Evolutionary conservation across 2,888 invertebrate species (phyloP), one percentile per base, ranked within the genome.

Genomic region (Cantharis lateralis): DNA sequence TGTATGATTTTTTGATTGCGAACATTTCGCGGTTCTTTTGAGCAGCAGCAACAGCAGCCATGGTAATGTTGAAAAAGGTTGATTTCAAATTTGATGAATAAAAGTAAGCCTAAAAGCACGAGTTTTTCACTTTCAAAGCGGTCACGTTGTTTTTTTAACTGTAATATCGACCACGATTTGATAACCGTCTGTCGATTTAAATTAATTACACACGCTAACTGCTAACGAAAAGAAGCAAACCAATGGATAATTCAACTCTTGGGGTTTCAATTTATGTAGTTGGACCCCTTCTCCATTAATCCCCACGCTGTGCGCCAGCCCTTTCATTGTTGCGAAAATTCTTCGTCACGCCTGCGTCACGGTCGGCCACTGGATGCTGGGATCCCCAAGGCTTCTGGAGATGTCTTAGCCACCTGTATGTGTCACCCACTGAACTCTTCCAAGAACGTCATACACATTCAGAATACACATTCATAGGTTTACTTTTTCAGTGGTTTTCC

Each of bases 1-100:
- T 97, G 93, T 97, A 97, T 82, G 96, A 96, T 89, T 97, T 97
- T 91, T 97, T 97, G 91, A 97, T 97, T 89, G 97, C 96, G 92
- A 97, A 97, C 94, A 96, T 95, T 90, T 97, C 96, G 89, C 97
- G 94, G 91, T 96, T 97, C 91, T 96, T 96, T 91, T 96, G 96
- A 82, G 96, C 96, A 88, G 96, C 95, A 88, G 96, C 95, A 87
- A 96, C 95, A 90, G 95, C 95, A 93, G 96, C 96, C 91, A 91
- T 92, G 82, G 80, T 81, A 70, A 71, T 71, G 61, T 15, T 70
- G 63, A 68, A 71, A 71, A 69, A 72, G 79, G 74, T 74, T 48
- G 70, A 69, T 72, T 48, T 77, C 74, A 74, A 73, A 24, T 70
- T 64, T 72, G 66, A 74, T 64, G 77, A 74, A 48, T 48, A 48